Conservation (phyloP, 2,797 vertebrate genomes). For the Macrochelys suwanniensis region DNA sequence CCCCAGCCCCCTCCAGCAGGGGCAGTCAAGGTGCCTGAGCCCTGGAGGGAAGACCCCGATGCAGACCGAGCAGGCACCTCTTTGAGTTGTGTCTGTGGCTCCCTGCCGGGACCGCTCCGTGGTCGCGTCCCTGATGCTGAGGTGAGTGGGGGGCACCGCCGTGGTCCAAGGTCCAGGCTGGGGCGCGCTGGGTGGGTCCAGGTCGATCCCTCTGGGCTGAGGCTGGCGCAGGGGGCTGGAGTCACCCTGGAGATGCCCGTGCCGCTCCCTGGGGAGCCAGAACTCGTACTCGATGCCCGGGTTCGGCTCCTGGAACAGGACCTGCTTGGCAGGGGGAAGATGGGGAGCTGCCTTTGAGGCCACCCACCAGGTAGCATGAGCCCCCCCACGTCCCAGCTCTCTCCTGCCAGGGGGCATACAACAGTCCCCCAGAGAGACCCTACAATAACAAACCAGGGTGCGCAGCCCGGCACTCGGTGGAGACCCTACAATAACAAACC, state of each 20-base stretch:
- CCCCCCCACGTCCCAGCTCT: background rate
- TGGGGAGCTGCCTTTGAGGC: background rate
- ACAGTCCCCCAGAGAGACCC: background rate
- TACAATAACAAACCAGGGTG: background rate
- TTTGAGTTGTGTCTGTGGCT: background rate
- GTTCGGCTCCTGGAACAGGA: slow-evolving; percentile 82
- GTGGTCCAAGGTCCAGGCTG: accelerated
- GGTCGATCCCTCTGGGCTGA: slow-evolving; percentile 57
- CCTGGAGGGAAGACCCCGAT: no score
- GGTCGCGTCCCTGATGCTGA: background rate
- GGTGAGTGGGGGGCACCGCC: background rate
- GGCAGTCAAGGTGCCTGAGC: background rate
- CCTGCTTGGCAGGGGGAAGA: slow-evolving; percentile 43
- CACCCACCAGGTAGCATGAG: background rate
- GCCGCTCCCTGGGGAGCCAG: slow-evolving; percentile 78
- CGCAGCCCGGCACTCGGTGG: background rate
- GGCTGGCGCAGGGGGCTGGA: slow-evolving; percentile 73
- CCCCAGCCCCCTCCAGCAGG: background rate
- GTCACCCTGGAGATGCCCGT: slow-evolving; percentile 9
- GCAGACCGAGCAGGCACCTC: background rate
- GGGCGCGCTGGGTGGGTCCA: accelerated
- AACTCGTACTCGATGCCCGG: slow-evolving; percentile 83
- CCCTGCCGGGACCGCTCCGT: accelerated
- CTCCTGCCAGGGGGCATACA: background rate
- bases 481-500: background rate